phyloP scores from a whole-genome alignment of 2,797 vertebrate genomes.

The Miichthys miiuy region DNA sequence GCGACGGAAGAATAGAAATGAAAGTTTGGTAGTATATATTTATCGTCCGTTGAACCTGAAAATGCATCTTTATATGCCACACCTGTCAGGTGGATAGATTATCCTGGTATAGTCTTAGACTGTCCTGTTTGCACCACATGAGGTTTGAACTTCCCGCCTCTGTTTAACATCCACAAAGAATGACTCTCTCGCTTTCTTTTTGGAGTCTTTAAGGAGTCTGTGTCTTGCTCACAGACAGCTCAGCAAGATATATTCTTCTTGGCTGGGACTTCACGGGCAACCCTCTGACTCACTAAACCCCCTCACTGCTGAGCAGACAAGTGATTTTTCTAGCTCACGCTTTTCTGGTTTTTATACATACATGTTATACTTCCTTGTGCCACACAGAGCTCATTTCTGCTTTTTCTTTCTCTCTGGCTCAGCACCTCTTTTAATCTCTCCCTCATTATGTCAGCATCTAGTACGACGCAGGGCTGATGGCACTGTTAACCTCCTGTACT shows the following conservation, averaged over 20 bases:
- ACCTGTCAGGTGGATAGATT: too few relatives aligned
- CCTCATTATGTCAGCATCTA: constrained; percentile 15
- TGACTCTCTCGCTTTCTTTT: neutral
- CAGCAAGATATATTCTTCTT: constrained; percentile 31
- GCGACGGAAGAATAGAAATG: neutral
- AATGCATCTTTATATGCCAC: neutral
- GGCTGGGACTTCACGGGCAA: constrained; percentile 50
- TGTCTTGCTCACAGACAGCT: neutral
- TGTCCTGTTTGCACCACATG: neutral
- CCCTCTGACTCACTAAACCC: constrained; percentile 63
- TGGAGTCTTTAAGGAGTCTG: neutral
- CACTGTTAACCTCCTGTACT: constrained; percentile 19
- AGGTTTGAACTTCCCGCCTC: neutral
- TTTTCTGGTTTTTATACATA: neutral
- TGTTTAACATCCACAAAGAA: too few relatives aligned
- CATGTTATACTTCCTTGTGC: neutral
- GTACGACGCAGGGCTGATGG: neutral
- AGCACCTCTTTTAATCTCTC: constrained; percentile 3
- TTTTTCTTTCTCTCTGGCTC: neutral
- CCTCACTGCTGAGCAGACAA: constrained; percentile 41
- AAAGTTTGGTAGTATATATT: neutral
- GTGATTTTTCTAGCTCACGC: constrained; percentile 27
- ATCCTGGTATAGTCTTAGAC: too few relatives aligned
- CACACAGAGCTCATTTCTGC: constrained; percentile 13
- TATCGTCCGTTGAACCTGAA: neutral